A percentile compares a stretch with the other conserved stretches of the same genome.
These are phyloP conservation scores for Yponomeuta sedellus DNA, from an alignment of 2,888 invertebrate species.

Conservation along the genomic window DNA sequence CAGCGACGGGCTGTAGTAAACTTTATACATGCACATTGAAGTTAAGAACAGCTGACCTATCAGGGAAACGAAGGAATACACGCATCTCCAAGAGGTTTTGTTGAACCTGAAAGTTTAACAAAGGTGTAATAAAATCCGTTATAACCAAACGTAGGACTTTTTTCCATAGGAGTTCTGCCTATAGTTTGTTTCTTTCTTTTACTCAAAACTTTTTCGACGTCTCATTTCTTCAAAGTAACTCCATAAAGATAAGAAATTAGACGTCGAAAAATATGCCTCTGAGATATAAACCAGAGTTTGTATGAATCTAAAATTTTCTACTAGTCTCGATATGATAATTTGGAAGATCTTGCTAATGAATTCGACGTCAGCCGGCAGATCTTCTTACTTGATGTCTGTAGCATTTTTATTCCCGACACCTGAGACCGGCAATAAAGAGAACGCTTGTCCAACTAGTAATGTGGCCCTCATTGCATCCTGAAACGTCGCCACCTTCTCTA, in stretches of 20 bases:
- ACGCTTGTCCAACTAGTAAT: slow-evolving; percentile 49
- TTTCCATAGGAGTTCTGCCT: no score
- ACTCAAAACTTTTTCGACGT: no score
- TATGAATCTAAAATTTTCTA: no score
- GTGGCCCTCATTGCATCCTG: slow-evolving; percentile 43
- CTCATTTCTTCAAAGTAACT: no score
- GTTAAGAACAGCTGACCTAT: slow-evolving; percentile 53
- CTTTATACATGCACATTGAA: slow-evolving; percentile 43
- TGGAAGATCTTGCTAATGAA: no score
- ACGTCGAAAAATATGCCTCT: no score
- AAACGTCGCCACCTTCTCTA: slow-evolving; percentile 38
- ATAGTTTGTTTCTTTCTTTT: no score
- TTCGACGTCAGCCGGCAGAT: background rate
- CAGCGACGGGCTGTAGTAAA: slow-evolving; percentile 36
- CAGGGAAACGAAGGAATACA: slow-evolving; percentile 45
- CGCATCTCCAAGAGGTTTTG: slow-evolving; percentile 50
- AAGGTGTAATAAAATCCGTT: background rate
- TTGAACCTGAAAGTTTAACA: slow-evolving; percentile 43
- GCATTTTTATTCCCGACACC: slow-evolving; percentile 42
- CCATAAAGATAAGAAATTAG: no score
- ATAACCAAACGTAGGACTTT: no score
- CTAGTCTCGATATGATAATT: no score
- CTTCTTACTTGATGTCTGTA: slow-evolving; percentile 40
- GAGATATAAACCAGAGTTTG: no score
- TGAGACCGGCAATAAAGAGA: slow-evolving; percentile 51